A percentile compares a stretch with the other conserved stretches of the same genome.
phyloP scores from a whole-genome alignment of 2,888 invertebrate species.

The Cylindroiulus punctatus region DNA sequence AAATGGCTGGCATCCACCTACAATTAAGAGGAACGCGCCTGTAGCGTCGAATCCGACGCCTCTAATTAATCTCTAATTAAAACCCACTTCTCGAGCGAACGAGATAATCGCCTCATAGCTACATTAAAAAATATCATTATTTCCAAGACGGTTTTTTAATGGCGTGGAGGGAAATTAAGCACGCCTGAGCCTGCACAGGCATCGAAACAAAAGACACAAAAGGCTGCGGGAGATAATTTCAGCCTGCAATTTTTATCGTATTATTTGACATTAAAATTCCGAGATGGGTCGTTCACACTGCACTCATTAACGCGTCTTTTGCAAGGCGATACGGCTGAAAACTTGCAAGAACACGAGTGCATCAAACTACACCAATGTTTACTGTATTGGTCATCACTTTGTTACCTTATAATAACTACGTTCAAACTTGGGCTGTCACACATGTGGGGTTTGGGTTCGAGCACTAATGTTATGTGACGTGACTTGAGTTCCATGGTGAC shows the following conservation, averaged over 20 bases:
- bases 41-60: slow-evolving; percentile 45
- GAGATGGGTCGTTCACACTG: slow-evolving; percentile 42
- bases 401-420: too few species aligned
- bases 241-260: slow-evolving; percentile 33
- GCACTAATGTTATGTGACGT: too few species aligned
- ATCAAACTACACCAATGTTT: too few species aligned
- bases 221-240: slow-evolving; percentile 45
- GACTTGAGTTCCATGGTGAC: too few species aligned
- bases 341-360: too few species aligned
- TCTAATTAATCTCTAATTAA: slow-evolving; percentile 47
- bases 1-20: background rate
- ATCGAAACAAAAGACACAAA: slow-evolving; percentile 43
- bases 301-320: background rate
- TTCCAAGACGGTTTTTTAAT: slow-evolving; percentile 45
- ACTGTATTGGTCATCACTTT: too few species aligned
- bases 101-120: slow-evolving; percentile 47
- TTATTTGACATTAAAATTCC: slow-evolving; percentile 45
- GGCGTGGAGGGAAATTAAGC: slow-evolving; percentile 42
- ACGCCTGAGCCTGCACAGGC: background rate
- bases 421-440: too few species aligned
- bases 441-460: too few species aligned
- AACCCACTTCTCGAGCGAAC: slow-evolving; percentile 35
- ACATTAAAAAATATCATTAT: slow-evolving; percentile 43
- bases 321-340: too few species aligned
- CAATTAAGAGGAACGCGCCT: slow-evolving; percentile 14